phyloP scores from a whole-genome alignment of 2,888 invertebrate genomes.

The Parasteatoda lunata region DNA sequence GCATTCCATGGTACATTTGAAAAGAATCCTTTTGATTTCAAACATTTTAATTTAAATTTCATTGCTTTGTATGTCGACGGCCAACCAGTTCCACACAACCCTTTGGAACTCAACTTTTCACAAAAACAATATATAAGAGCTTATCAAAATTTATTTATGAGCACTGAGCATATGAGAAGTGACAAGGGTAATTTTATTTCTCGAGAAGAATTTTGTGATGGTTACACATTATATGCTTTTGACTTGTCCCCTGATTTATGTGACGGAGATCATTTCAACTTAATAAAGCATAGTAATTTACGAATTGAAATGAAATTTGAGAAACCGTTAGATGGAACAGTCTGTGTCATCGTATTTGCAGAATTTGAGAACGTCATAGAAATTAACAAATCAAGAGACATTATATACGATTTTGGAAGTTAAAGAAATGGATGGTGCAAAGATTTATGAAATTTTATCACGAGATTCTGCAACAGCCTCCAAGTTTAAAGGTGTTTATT shows the following conservation, averaged over 20 bases:
- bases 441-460: constrained; percentile 18
- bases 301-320: constrained; percentile 28
- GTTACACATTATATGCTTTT: constrained; percentile 12
- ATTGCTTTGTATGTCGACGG: constrained; percentile 28
- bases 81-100: constrained; percentile 19
- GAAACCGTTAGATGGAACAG: not conserved
- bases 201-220: constrained; percentile 4
- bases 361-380: constrained; percentile 34
- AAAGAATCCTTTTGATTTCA: constrained; percentile 21
- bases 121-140: constrained; percentile 56
- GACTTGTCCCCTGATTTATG: constrained; percentile 63
- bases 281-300: constrained; percentile 27
- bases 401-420: constrained; percentile 16
- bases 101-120: constrained; percentile 17
- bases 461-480: not conserved
- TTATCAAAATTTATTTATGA: constrained; percentile 71
- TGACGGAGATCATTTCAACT: constrained; percentile 11
- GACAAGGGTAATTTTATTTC: constrained; percentile 29
- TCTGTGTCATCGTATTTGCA: constrained; percentile 8
- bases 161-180: constrained; percentile 61
- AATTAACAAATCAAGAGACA: constrained; percentile 23
- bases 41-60: constrained; percentile 25
- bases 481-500: constrained; percentile 5
- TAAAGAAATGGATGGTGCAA: constrained; percentile 29
- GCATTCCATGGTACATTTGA: constrained; percentile 4